phyloP scores from a whole-genome alignment of 1,140 invertebrate genomes.

The Eulimnadia texana region DNA sequence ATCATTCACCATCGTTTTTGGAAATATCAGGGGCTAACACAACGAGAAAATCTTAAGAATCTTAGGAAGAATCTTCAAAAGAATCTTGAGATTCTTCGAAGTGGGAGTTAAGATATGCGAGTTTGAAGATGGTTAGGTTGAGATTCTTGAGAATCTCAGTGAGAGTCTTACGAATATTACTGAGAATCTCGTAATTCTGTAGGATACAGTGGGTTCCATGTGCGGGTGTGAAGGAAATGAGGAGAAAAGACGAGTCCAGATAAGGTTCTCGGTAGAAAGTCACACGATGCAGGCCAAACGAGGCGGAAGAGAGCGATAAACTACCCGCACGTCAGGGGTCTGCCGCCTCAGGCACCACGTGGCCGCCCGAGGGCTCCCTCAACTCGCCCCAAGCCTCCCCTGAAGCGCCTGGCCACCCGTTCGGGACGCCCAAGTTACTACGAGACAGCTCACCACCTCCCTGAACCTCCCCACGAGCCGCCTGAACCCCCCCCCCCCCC shows the following conservation, averaged over 20 bases:
- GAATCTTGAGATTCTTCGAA: too few species aligned
- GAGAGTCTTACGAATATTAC: too few species aligned
- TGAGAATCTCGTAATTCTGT: not conserved
- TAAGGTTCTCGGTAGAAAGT: not conserved
- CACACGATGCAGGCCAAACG: not conserved
- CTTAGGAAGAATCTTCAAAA: too few species aligned
- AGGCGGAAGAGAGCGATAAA: not conserved
- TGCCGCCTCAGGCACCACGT: not conserved
- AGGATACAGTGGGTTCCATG: not conserved
- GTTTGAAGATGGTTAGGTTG: too few species aligned
- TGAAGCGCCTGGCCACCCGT: too few species aligned
- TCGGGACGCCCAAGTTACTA: too few species aligned
- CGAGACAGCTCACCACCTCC: too few species aligned
- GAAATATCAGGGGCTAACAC: not conserved
- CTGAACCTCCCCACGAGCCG: too few species aligned
- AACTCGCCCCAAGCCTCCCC: not conserved
- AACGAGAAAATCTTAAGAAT: too few species aligned
- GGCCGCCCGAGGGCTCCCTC: not conserved
- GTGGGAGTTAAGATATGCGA: too few species aligned
- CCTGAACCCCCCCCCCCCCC: too few species aligned
- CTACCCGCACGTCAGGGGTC: not conserved
- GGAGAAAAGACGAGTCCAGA: not conserved
- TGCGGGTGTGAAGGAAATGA: not conserved
- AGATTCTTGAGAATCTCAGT: too few species aligned
- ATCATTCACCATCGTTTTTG: not conserved